phyloP scores from a whole-genome alignment of 2,888 invertebrate species.

The Leucoma salicis region DNA sequence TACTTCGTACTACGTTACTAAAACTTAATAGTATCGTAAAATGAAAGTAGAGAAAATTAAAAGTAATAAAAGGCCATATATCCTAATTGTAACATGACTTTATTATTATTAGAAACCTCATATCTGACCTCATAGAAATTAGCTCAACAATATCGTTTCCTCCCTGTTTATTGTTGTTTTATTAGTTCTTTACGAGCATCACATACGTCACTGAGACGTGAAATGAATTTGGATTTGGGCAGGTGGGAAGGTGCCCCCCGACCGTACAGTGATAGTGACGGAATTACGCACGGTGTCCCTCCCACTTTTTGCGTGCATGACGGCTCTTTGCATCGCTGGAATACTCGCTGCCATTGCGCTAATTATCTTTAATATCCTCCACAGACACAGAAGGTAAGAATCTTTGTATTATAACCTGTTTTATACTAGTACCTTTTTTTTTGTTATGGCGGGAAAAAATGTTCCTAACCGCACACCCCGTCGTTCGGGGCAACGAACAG shows the following conservation, averaged over 20 bases:
- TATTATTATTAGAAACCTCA: background rate
- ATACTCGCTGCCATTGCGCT: conserved; percentile 92
- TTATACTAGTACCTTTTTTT: too few relatives aligned
- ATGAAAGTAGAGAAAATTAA: conserved; percentile 14
- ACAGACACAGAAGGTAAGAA: conserved; percentile 93
- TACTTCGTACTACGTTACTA: conserved; percentile 1
- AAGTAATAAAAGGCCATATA: background rate
- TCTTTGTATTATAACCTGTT: background rate
- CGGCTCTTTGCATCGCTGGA: conserved; percentile 93
- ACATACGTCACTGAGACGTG: conserved; percentile 22
- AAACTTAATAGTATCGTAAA: conserved; percentile 26
- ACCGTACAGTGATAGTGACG: conserved; percentile 94
- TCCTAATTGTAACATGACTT: background rate
- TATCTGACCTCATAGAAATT: background rate
- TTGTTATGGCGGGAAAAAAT: too few relatives aligned
- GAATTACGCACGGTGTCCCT: conserved; percentile 93
- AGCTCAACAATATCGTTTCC: background rate
- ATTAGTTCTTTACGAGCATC: conserved; percentile 24
- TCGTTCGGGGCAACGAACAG: too few relatives aligned
- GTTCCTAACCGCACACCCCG: too few relatives aligned
- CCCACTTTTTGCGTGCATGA: conserved; percentile 96
- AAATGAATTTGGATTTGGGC: conserved; percentile 28
- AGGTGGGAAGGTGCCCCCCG: conserved; percentile 96
- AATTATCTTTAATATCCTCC: conserved; percentile 95
- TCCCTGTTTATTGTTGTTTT: conserved; percentile 16